Base-by-base conservation (phyloP, 2,888 invertebrate genomes). In the Caenorhabditis zanzibari region DNA sequence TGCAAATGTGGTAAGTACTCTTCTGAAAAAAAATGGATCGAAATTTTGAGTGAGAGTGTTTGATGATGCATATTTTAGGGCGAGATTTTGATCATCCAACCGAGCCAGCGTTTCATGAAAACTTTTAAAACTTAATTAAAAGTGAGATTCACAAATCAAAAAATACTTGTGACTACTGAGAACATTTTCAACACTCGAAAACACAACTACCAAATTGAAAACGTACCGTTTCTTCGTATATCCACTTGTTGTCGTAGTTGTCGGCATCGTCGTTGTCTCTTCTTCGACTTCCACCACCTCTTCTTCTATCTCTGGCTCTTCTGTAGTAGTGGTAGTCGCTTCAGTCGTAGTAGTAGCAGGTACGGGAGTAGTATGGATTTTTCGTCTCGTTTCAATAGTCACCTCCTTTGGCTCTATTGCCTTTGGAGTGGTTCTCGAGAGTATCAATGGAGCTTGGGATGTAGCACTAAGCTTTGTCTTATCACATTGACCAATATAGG, bases 401-500 rank as follows among this genome's bases (percentile, higher is more conserved):
- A 22, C 19, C 14, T 28, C 35, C 22, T 28, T 71, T 24, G 69
- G 56, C n/a, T 32, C 22, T 10, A 19, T 56, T 9, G 54, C 19
- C 32, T 59, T 52, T 7, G 38, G 41, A 32, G 69, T 69, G 12
- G 64, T 75, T 74, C 49, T 74, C 24, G 76, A 68, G 0, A 66
- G 12, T 24, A 41, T 76, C 7, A 58, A 12, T 47, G 63, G 38
- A 1, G 63, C 54, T 64, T 49, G 54, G 22, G 72, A 61, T 14
- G 72, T 59, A 22, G 52, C 22, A 4, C 16, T 7, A 6, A 56
- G 9, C 26, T 68, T 68, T 14, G 24, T 22, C 28, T 63, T 58
- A 32, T 69, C 68, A 63, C 91, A 91, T 35, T 90, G 87, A 22
- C 91, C 91, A 58, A 91, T 90, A 59, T 91, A 91, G 3, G 91